Base-by-base conservation (phyloP, 2,888 invertebrate species). In the Nysson spinosus region DNA sequence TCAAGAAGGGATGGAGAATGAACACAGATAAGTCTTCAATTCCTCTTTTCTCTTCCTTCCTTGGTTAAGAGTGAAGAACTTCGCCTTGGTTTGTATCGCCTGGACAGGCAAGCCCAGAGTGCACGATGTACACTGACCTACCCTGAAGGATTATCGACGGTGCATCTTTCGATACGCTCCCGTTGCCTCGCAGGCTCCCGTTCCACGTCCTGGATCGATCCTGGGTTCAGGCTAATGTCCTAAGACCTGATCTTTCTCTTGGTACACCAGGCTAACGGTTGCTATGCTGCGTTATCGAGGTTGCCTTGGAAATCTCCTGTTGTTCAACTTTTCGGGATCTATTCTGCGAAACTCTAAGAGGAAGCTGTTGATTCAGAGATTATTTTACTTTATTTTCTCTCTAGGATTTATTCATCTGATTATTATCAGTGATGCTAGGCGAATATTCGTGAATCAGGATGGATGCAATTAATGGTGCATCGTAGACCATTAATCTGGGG, bases 151-250 rank as follows among this genome's bases (percentile, higher is more conserved):
- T 80, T 79, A 79, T 79, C 79, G 70, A 75, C 63, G 66, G 51
- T 64, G 68, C 67, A 77, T 73, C 80, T 81, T 52, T 75, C 74
- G 77, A 69, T 71, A 78, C 72, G 76, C 78, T 78, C 75, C 80
- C 72, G 78, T 78, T 78, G 56, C 70, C 66, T 61, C 72, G 47
- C 39, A 56, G 42, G 67, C 78, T 76, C 75, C 79, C 73, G 75
- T 78, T 73, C 68, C 70, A 57, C 65, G 72, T 72, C 76, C 76
- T 44, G 75, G 50, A 70, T 76, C 66, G 66, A 74, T 76, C 69
- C 64, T 40, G 65, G 42, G 26, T 42, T 19, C 37, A 22, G 34
- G 34, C 14, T 12, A 16, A 46, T 54, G 64, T 65, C 65, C 56
- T 50, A 56, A 34, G 12, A 19, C 44, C 14, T 24, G 52, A 61